Evolutionary conservation across 2,888 invertebrate species (phyloP).

Genomic region (Clostera curtula): DNA sequence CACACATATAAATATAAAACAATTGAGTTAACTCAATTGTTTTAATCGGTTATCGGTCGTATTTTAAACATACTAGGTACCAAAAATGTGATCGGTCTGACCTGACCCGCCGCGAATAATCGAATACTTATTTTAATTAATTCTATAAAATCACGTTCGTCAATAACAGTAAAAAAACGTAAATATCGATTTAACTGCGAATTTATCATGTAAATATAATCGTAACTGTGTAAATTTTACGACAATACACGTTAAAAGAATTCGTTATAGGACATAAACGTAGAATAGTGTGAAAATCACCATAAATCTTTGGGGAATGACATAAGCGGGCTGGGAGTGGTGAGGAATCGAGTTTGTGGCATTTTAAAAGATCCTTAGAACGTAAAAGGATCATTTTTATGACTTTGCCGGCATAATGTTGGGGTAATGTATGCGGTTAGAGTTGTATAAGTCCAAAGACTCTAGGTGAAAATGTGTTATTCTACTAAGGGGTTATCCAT

Average conservation of each 20-base stretch:
- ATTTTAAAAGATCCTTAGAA: slow-evolving; percentile 48
- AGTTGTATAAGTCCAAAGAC: slow-evolving; percentile 14
- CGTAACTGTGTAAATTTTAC: slow-evolving; percentile 32
- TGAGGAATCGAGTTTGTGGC: slow-evolving; percentile 45
- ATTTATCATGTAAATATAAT: slow-evolving; percentile 32
- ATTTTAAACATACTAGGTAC: no score
- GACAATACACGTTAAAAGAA: slow-evolving; percentile 17
- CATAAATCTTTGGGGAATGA: slow-evolving; percentile 44
- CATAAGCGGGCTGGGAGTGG: slow-evolving; percentile 44
- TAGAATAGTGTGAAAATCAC: slow-evolving; percentile 35
- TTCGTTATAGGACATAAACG: slow-evolving; percentile 18
- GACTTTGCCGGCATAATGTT: slow-evolving; percentile 52
- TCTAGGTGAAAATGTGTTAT: slow-evolving; percentile 10
- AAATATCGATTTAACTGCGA: slow-evolving; percentile 23
- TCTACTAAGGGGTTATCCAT: slow-evolving; percentile 10
- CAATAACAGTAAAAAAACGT: slow-evolving; percentile 13
- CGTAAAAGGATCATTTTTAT: slow-evolving; percentile 60
- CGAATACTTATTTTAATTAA: no score
- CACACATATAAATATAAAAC: no score
- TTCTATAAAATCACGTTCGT: no score
- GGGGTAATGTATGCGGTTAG: slow-evolving; percentile 29
- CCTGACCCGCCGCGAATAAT: no score
- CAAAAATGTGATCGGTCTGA: no score
- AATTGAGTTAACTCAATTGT: no score
- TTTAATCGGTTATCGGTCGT: no score